These are phyloP conservation scores for Lutraria lutraria DNA, from an alignment of 2,888 invertebrate genomes.

Conservation along the genomic window DNA sequence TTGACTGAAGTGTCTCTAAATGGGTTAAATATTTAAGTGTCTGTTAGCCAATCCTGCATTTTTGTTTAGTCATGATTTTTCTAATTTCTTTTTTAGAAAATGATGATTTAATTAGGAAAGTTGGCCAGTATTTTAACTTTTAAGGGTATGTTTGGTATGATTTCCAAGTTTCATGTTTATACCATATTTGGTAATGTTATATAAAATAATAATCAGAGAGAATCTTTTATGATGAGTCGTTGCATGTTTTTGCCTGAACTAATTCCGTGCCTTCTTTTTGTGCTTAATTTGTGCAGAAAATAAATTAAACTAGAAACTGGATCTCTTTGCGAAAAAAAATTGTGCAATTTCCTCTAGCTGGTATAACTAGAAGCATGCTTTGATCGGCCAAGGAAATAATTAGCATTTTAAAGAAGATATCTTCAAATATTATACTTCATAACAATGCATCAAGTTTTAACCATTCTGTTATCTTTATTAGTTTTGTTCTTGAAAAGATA, in stretches of 20 bases:
- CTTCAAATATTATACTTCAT: too few relatives aligned
- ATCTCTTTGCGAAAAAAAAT: neutral
- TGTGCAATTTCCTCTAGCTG: neutral
- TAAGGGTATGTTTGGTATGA: neutral
- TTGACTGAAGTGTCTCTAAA: too few relatives aligned
- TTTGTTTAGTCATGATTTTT: too few relatives aligned
- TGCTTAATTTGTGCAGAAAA: neutral
- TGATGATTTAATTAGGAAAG: too few relatives aligned
- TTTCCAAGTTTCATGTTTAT: neutral
- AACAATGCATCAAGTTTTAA: too few relatives aligned
- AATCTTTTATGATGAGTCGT: neutral
- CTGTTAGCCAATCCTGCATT: too few relatives aligned
- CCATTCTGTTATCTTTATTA: too few relatives aligned
- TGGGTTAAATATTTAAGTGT: too few relatives aligned
- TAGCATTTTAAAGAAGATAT: neutral
- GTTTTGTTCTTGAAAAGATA: too few relatives aligned
- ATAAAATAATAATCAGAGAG: neutral
- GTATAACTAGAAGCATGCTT: neutral
- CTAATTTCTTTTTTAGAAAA: too few relatives aligned
- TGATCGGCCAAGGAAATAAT: neutral
- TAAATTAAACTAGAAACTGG: neutral
- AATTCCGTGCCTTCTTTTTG: neutral
- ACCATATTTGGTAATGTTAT: neutral
- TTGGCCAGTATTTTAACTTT: too few relatives aligned
- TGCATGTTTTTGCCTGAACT: neutral